Percentiles rank a stretch among this genome's conserved stretches.
These are phyloP conservation scores for Vulpes ferrilata DNA, from an alignment of 2,113 vertebrate genomes.

Conservation along the genomic window DNA sequence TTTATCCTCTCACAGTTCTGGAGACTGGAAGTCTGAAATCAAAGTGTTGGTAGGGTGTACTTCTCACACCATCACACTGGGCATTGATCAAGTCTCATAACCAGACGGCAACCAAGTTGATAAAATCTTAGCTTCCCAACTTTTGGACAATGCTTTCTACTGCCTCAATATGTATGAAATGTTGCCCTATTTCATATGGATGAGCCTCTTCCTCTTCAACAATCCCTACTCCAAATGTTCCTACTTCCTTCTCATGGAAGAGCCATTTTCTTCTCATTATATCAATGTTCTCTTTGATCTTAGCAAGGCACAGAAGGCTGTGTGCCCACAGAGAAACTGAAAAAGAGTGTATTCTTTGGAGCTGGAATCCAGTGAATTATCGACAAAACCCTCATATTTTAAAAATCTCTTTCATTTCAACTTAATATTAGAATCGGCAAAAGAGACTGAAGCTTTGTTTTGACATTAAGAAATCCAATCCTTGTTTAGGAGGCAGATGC, in stretches of 20 bases:
- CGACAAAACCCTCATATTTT: not conserved
- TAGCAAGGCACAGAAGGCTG: not conserved
- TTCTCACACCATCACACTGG: not conserved
- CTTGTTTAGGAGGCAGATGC: not conserved
- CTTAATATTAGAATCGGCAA: not conserved
- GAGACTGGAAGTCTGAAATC: not conserved
- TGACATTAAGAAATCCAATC: not conserved
- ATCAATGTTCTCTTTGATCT: not conserved
- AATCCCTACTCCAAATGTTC: not conserved
- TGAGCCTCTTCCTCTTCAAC: not conserved
- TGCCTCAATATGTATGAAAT: not conserved
- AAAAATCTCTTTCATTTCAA: slow-evolving; percentile 37
- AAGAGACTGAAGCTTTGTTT: not conserved
- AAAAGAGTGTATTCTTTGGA: not conserved
- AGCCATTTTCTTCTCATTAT: not conserved
- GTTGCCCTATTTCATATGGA: not conserved
- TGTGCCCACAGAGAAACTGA: not conserved
- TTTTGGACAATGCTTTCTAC: not conserved
- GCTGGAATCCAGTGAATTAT: not conserved
- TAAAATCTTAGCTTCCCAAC: not conserved
- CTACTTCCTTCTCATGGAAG: not conserved
- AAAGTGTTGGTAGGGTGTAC: not conserved
- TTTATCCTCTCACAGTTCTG: not conserved
- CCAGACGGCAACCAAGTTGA: not conserved
- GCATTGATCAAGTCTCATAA: not conserved